Evolutionary conservation across 2,113 vertebrate genomes (phyloP).

Genomic region (Progne subis): DNA sequence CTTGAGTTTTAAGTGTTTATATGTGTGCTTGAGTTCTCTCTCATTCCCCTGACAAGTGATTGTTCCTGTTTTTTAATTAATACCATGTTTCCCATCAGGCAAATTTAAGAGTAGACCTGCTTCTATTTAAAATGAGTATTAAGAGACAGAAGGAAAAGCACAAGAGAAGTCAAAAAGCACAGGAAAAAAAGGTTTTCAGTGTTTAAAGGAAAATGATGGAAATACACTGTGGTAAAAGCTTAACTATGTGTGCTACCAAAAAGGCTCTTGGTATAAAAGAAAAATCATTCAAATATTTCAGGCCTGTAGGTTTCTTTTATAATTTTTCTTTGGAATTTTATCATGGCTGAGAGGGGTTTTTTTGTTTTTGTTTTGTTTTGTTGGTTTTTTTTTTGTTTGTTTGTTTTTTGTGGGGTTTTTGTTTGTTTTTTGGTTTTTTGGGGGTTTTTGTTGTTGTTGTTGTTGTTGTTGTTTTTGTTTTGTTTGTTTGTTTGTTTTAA

Average conservation of each 20-base stretch:
- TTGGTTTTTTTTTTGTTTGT: too few relatives aligned
- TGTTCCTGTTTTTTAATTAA: background rate
- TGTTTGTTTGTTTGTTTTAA: background rate
- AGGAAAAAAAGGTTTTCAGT: background rate
- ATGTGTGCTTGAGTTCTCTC: background rate
- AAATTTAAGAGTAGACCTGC: background rate
- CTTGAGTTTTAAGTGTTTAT: background rate
- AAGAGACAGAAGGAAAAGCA: background rate
- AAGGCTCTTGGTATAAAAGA: background rate
- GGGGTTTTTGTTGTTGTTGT: too few relatives aligned
- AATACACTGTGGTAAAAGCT: background rate
- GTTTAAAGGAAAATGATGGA: background rate
- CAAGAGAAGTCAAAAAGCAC: background rate
- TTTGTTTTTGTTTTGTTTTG: too few relatives aligned
- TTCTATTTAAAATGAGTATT: background rate
- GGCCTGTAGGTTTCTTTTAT: background rate
- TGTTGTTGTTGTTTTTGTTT: too few relatives aligned
- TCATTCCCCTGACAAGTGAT: background rate
- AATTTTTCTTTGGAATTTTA: background rate
- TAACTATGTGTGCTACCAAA: background rate
- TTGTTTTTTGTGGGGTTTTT: too few relatives aligned
- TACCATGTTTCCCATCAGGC: background rate
- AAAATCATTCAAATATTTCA: background rate
- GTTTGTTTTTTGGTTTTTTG: too few relatives aligned
- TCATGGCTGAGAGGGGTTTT: fast-evolving